Base-by-base conservation (phyloP, 2,888 invertebrate genomes). In the Cephonodes hylas region DNA sequence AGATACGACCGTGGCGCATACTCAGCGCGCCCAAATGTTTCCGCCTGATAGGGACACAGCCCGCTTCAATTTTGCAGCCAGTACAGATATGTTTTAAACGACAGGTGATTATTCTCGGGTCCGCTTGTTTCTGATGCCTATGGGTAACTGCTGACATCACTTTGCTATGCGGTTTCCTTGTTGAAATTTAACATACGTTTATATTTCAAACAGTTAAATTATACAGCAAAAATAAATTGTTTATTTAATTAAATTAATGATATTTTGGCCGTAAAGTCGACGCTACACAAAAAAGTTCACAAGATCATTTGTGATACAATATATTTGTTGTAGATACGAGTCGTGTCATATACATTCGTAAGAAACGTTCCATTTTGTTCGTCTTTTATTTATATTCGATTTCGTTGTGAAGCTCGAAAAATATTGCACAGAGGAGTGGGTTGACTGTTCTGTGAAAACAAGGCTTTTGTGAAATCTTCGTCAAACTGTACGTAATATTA, bases 371-470 rank as follows among this genome's bases (percentile, higher is more conserved):
- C 69, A 66, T 73, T 72, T 66, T 65, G 65, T 66, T 69, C 56
- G 63, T 61, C 61, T 59, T 66, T 66, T 74, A 70, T 78, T 78
- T 78, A 70, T 67, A 66, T 74, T 75, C 67, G 68, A 74, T 75
- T 74, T 65, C 64, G 60, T 42, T 62, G 58, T 53, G 61, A 64
- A 61, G 61, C 65, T 72, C 64, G 65, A 64, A 73, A 74, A 74
- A 75, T 72, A 72, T 72, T 67, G 65, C 69, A 72, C 68, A 64
- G 60, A 61, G 66, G 58, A 67, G 63, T 15, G 23, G 18, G 13
- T 15, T 58, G 42, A 58, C 20, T 44, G 10, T 44, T 5, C 25
- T 44, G 18, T 20, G 27, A 18, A 18, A 44, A 27, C 23, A 18
- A 44, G 10, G 44, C 13, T 44, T 58, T 58, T 44, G n/a, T 22